Evolutionary conservation across 1,140 invertebrate species (phyloP).

Genomic region (Hyposmocoma kahamanoa): DNA sequence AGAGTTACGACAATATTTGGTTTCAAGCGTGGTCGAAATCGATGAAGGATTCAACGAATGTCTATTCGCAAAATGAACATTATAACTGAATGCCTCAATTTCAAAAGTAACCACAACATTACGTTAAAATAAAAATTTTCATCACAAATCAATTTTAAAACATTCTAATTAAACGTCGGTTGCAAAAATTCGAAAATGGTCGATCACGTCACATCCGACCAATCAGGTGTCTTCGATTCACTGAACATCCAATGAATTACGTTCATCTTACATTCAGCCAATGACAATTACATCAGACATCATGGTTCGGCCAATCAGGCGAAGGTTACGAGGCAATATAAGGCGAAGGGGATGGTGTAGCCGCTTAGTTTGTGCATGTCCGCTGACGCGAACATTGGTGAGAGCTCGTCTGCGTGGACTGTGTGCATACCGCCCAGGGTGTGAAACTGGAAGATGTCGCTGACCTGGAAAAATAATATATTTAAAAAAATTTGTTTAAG

Average conservation of each 20-base stretch:
- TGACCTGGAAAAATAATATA: conserved; percentile 64
- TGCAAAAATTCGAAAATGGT: background rate
- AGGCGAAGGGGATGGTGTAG: conserved; percentile 12
- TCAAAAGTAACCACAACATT: no score
- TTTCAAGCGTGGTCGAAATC: no score
- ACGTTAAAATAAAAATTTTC: conserved; percentile 10
- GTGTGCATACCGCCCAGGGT: conserved; percentile 58
- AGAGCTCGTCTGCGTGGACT: conserved; percentile 54
- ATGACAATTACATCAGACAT: background rate
- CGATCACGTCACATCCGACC: background rate
- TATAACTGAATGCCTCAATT: no score
- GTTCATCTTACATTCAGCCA: no score
- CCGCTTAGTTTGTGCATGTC: conserved; percentile 14
- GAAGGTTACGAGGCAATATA: conserved; percentile 21
- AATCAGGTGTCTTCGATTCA: background rate
- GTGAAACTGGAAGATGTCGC: conserved; percentile 79
- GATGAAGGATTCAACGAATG: no score
- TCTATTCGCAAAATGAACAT: no score
- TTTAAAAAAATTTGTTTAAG: background rate
- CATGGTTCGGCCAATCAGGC: conserved; percentile 19
- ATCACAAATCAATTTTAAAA: background rate
- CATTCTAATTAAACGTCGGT: background rate
- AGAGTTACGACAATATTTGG: no score
- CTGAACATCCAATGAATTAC: background rate
- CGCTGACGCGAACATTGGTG: conserved; percentile 45